Evolutionary conservation across 1,140 invertebrate species (phyloP).

Genomic region (Cotesia glomerata): DNA sequence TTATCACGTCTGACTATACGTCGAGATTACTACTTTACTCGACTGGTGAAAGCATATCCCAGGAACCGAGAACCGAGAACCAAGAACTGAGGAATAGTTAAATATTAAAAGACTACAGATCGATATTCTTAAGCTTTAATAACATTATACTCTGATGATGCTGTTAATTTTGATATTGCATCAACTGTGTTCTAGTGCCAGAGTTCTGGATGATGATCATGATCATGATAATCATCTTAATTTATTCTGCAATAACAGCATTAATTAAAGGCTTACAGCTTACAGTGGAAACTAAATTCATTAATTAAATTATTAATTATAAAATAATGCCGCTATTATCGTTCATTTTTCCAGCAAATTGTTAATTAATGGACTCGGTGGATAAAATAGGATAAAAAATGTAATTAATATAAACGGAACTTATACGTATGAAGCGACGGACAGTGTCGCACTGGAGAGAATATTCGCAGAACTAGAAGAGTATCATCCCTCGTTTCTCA

Average conservation of each 20-base stretch:
- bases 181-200: too few relatives aligned
- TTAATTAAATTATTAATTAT: too few relatives aligned
- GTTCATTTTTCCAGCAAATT: not conserved
- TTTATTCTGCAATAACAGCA: too few relatives aligned
- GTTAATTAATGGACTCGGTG: not conserved
- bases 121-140: not conserved
- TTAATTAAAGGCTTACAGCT: too few relatives aligned
- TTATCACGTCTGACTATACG: conserved; percentile 7
- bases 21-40: not conserved
- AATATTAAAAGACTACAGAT: not conserved
- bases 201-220: too few relatives aligned
- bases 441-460: conserved; percentile 46
- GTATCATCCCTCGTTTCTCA: conserved; percentile 25
- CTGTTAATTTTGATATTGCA: too few relatives aligned
- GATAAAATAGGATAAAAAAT: conserved; percentile 8
- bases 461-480: conserved; percentile 1
- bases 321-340: too few relatives aligned
- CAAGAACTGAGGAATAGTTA: not conserved
- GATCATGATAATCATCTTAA: too few relatives aligned
- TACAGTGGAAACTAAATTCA: too few relatives aligned
- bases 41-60: not conserved
- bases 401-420: conserved; percentile 24
- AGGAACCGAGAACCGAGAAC: not conserved
- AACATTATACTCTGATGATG: not conserved
- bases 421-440: conserved; percentile 45